Evolutionary conservation across 2,797 vertebrate species (phyloP).

Genomic region (Poecilia picta): DNA sequence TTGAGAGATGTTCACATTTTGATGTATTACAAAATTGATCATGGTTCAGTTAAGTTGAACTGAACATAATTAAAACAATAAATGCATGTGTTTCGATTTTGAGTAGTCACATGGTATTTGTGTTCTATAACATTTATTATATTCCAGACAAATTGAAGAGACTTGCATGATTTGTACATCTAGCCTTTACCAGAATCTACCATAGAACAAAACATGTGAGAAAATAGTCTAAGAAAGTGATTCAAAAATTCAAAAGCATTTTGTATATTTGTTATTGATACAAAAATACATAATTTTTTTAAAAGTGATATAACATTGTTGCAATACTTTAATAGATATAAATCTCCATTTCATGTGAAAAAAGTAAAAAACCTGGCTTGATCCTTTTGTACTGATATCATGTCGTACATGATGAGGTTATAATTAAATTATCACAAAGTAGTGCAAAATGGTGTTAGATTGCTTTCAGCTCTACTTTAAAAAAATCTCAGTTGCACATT

Average conservation of each 20-base stretch:
- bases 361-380: neutral
- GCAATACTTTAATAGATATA: neutral
- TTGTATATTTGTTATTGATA: neutral
- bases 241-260: neutral
- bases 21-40: neutral
- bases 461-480: neutral
- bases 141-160: neutral
- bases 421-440: neutral
- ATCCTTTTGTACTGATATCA: neutral
- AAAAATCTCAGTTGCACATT: neutral
- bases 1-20: neutral
- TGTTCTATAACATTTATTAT: neutral
- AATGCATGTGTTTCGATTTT: neutral
- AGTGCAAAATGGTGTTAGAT: neutral
- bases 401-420: neutral
- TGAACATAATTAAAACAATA: neutral
- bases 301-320: neutral
- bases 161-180: neutral
- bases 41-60: neutral
- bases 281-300: neutral
- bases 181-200: neutral
- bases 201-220: neutral
- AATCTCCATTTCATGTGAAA: neutral
- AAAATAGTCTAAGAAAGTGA: neutral
- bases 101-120: neutral